Evolutionary conservation across 2,113 vertebrate genomes (phyloP), one percentile per base, ranked within the genome.

Genomic region (Platichthys flesus): DNA sequence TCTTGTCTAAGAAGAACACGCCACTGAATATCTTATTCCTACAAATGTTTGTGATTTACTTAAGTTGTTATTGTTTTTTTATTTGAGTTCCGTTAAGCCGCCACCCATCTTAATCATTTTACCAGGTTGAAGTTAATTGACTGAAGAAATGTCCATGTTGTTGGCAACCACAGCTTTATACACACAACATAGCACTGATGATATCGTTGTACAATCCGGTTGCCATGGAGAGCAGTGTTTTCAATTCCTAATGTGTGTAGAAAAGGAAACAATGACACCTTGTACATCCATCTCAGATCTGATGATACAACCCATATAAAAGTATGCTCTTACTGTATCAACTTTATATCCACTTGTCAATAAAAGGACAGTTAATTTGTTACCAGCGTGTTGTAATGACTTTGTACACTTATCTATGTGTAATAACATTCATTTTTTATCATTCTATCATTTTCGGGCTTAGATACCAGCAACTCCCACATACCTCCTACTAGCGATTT

Each of bases 361-460:
- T 92, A 92, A 92, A 91, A 57, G 37, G n/a, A 80, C 54, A 54
- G 52, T 74, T 68, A 70, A 26, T 82, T 79, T 80, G 23, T 84
- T 72, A 81, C 52, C 16, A 49, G 52, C 12, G 4, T 76, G 31
- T 12, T 69, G 60, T 69, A 58, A 51, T 45, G 31, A 75, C 20
- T 76, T 62, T 62, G 6, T 51, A 31, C 1, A 56, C 10, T 42
- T 18, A 18, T 51, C 40, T 13, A 13, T 42, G 40, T 42, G 40
- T 42, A 13, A 42, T 42, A 42, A 42, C 40, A 12, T 12, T 42
- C 9, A 42, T 10, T 42, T 51, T 51, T 51, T 51, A 18, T 18
- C 18, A 16, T 18, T 20, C 15, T 47, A 4, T 16, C 3, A 5
- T 16, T 47, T 8, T 35, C 31, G 7, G 31, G 8, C 42, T 47